Base-by-base conservation (phyloP, 2,797 vertebrate genomes). In the Acestrorhynchus altus region DNA sequence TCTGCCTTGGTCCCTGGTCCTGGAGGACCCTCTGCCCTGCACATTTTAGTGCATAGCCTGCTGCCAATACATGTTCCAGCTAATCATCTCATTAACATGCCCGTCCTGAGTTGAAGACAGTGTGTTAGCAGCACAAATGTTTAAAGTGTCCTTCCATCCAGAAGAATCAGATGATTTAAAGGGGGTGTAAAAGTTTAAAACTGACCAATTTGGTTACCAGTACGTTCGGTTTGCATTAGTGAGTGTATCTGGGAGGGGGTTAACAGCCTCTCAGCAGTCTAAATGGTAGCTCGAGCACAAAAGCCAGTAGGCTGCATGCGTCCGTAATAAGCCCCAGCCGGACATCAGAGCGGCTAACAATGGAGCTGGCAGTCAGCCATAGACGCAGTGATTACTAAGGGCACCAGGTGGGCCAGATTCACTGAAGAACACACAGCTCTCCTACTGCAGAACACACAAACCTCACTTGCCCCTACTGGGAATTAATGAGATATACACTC, bases 311-410 rank as follows among this genome's bases (percentile, higher is more conserved):
- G 74, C 69, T 73, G 40, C 26, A 59, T 13, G 75, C 67, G 63
- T 35, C 63, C 47, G 72, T 92, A 92, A 92, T 90, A 90, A 89
- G 86, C 81, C 91, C 83, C 89, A 86, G 88, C 74, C 78, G 89
- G 90, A 90, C 78, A 80, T 83, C 72, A 77, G 87, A 85, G 88
- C 83, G 56, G 67, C 28, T 57, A 86, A 87, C 85, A 87, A 54
- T 52, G 81, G 81, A 80, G 80, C 78, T 59, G 79, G 79, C 72
- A 69, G 80, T 85, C 72, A 59, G 57, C 56, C 59, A 51, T 26
- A 76, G 81, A 83, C 78, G 83, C 26, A 83, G 83, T 84, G 86
- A 42, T 24, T 56, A 56, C 52, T 56, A 10, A 56, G 20, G 52
- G 20, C 22, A 12, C 52, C 11, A 11, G 52, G 52, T 24, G 52